A percentile compares a stretch with the other conserved stretches of the same genome.
Conservation (phyloP, 2,797 vertebrate species). For the Botia kubotai region DNA sequence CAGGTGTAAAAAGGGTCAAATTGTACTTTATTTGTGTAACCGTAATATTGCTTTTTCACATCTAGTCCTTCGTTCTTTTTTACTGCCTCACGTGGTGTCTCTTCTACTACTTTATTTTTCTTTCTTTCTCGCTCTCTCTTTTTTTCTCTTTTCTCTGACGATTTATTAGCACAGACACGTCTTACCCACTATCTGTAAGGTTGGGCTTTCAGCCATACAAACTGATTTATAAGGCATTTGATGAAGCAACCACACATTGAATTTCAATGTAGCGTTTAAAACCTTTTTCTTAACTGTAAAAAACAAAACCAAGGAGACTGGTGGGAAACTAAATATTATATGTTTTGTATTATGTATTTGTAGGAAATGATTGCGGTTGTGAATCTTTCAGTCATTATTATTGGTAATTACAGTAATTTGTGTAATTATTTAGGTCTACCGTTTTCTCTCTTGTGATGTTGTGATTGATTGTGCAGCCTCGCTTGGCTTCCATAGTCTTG, state of each 20-base stretch:
- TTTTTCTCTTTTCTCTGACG: too few relatives aligned
- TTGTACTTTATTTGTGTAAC: too few relatives aligned
- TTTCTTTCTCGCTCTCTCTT: too few relatives aligned
- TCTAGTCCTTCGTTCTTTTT: too few relatives aligned
- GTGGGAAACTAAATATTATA: constrained; percentile 24
- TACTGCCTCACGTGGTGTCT: too few relatives aligned
- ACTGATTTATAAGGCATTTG: neutral
- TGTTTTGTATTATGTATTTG: constrained; percentile 49
- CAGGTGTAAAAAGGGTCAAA: too few relatives aligned
- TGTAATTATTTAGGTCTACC: constrained; percentile 4
- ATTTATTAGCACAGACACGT: too few relatives aligned
- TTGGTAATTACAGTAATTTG: constrained; percentile 22
- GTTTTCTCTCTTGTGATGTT: neutral
- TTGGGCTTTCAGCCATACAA: constrained; percentile 31
- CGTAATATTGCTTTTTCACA: too few relatives aligned
- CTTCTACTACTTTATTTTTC: too few relatives aligned
- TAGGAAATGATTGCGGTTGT: constrained; percentile 11
- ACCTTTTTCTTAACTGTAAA: constrained; percentile 22
- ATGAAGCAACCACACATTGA: constrained; percentile 12
- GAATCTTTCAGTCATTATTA: constrained; percentile 14
- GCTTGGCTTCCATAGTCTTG: constrained; percentile 33
- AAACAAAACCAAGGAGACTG: neutral
- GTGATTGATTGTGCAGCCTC: constrained; percentile 4
- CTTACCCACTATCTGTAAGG: too few relatives aligned
- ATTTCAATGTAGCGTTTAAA: constrained; percentile 42